These are phyloP conservation scores for Pimpla rufipes DNA, from an alignment of 2,888 invertebrate species.

Conservation along the genomic window DNA sequence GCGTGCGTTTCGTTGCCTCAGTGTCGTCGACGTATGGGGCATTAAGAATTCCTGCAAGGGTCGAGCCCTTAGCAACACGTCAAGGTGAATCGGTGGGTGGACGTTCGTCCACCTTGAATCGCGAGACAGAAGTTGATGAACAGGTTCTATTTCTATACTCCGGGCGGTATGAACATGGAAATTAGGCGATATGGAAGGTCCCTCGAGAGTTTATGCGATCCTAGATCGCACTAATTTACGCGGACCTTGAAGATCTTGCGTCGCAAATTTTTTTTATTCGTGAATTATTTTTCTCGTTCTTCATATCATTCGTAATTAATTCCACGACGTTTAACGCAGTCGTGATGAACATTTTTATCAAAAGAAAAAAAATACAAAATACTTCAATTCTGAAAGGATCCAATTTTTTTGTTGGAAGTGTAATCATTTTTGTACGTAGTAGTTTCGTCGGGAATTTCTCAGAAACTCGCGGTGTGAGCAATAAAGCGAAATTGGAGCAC, in stretches of 20 bases:
- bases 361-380: neutral
- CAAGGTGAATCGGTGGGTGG: slow-evolving; percentile 64
- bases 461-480: neutral
- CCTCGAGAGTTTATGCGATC: neutral
- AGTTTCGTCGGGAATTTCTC: neutral
- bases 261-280: too few relatives aligned
- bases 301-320: too few relatives aligned
- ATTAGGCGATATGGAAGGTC: neutral
- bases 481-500: neutral
- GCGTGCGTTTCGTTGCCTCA: slow-evolving; percentile 35
- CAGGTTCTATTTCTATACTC: slow-evolving; percentile 22
- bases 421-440: too few relatives aligned
- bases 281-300: too few relatives aligned
- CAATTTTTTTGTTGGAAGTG: too few relatives aligned
- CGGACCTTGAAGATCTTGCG: neutral
- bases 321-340: too few relatives aligned
- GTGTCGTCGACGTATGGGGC: slow-evolving; percentile 7
- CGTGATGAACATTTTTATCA: neutral
- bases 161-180: slow-evolving; percentile 16
- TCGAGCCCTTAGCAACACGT: slow-evolving; percentile 65
- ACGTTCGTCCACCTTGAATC: slow-evolving; percentile 42
- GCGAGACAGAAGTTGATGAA: neutral
- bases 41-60: slow-evolving; percentile 46
- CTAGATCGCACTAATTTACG: neutral
- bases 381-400: too few relatives aligned